Evolutionary conservation across 2,797 vertebrate genomes (phyloP).

Genomic region (Clarias pachynema): DNA sequence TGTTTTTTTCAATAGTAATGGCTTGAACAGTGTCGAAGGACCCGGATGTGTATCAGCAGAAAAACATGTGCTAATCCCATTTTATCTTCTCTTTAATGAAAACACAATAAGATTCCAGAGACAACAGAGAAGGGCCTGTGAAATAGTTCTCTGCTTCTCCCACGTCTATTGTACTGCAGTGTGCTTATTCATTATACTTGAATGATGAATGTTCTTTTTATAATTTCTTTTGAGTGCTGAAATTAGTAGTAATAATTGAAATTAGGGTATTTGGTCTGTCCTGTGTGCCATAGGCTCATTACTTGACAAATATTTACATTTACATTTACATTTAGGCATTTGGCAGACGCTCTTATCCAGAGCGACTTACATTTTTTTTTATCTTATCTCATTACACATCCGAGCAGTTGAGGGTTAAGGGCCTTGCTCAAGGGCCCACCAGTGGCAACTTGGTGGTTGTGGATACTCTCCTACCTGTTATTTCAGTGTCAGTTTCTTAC

Average conservation of each 20-base stretch:
- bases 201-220: not conserved
- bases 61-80: not conserved
- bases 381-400: too few species aligned
- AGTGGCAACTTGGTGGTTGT: too few species aligned
- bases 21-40: not conserved
- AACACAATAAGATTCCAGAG: not conserved
- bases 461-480: too few species aligned
- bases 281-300: too few species aligned
- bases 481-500: too few species aligned
- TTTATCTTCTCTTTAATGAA: not conserved
- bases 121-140: not conserved
- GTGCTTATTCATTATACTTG: not conserved
- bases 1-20: too few species aligned
- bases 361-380: too few species aligned
- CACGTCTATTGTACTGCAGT: not conserved
- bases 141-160: not conserved
- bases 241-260: not conserved
- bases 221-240: not conserved
- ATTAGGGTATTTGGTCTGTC: not conserved
- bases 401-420: too few species aligned
- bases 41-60: not conserved
- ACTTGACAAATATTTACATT: too few species aligned
- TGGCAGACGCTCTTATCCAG: too few species aligned
- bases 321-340: too few species aligned
- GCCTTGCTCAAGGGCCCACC: too few species aligned